Evolutionary conservation across 2,113 vertebrate genomes (phyloP), one percentile per base, ranked within the genome.

Genomic region (Pelodiscus sinensis): DNA sequence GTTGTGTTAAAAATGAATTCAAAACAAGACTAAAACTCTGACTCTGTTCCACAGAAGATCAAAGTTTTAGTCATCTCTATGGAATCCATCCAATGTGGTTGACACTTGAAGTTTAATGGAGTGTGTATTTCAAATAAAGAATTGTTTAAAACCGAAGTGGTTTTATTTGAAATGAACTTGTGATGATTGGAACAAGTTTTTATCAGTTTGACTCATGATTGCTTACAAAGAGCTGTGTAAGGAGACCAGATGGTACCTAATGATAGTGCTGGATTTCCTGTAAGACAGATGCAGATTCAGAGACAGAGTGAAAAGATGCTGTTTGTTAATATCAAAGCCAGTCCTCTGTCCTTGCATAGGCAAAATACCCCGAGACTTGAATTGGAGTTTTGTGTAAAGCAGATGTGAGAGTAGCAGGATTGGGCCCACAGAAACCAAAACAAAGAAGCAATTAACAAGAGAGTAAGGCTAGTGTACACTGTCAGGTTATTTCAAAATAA

Each of bases 201-300:
- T 9, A 1, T 57, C 1, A 1, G 24, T 89, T 95, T 94, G 81
- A 89, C 56, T 38, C 60, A 44, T 54, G 15, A 62, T 54, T 18
- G 1, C 56, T 79, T 86, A 22, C 81, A 93, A 60, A 82, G 82
- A 78, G 24, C 0, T 0, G 4, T 21, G 1, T 0, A 80, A 90
- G n/a, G 31, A 65, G 50, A 8, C 6, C 2, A 12, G 31, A 51
- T 0, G 1, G 60, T 90, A 1, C 65, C 14, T 91, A 93, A 0
- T 0, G 57, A 44, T 81, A 9, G 44, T 22, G 25, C 58, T 3
- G 84, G 19, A 85, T 56, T 7, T 50, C 77, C 6, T 21, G 31
- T 68, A 58, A 88, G 2, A 31, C 31, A 27, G 71, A 91, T 85
- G 21, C 44, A 92, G 88, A 22, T 24, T 44, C 21, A 75, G 71